These are phyloP conservation scores for Oncorhynchus tshawytscha DNA, from an alignment of 2,113 vertebrate genomes.

Conservation along the genomic window DNA sequence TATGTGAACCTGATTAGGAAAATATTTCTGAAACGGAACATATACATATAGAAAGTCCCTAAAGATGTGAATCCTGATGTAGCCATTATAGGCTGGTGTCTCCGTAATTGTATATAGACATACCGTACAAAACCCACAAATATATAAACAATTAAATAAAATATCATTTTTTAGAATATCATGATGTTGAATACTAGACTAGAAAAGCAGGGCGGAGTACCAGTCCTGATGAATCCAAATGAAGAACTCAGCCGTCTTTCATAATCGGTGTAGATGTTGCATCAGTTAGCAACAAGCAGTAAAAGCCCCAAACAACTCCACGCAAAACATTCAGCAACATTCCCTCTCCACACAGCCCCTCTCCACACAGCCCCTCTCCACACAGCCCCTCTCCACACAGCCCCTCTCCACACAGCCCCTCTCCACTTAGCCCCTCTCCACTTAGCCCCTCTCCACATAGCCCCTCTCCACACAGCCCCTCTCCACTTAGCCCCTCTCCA, in stretches of 20 bases:
- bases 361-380: too few relatives aligned
- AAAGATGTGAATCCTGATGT: not conserved
- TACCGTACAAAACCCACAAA: not conserved
- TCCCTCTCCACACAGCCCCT: too few relatives aligned
- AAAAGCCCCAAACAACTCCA: constrained; percentile 34
- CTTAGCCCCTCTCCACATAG: too few relatives aligned
- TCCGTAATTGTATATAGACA: too few relatives aligned
- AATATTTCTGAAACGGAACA: constrained; percentile 37
- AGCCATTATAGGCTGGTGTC: too few relatives aligned
- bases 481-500: too few relatives aligned
- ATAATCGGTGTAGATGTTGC: constrained; percentile 28
- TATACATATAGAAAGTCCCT: not conserved
- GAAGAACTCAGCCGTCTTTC: not conserved
- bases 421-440: too few relatives aligned
- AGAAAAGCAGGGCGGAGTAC: not conserved
- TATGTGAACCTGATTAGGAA: constrained; percentile 46
- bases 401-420: too few relatives aligned
- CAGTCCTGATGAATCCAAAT: not conserved
- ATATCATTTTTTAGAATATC: too few relatives aligned
- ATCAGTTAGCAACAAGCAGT: constrained; percentile 55
- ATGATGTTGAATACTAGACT: not conserved
- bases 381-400: too few relatives aligned
- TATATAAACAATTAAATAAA: not conserved
- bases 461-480: too few relatives aligned
- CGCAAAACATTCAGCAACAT: too few relatives aligned